Percentiles rank a stretch among this genome's conserved stretches.
These are phyloP conservation scores for Amblyopsis rosae DNA, from an alignment of 2,113 vertebrate species.

Conservation along the genomic window DNA sequence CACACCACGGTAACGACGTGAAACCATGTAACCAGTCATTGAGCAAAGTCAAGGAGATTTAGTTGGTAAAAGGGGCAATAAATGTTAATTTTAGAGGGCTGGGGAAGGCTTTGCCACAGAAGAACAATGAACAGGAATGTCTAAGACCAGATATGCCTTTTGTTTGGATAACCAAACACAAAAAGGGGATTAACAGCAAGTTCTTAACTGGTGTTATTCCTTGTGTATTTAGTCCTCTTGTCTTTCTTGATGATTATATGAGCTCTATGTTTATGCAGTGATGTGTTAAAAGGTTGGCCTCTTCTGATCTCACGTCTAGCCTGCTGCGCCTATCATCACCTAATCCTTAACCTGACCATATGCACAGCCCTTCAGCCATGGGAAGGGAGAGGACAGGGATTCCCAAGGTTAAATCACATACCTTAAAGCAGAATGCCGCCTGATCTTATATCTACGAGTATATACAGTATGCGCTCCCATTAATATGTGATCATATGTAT, in stretches of 20 bases:
- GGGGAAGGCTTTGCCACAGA: background rate
- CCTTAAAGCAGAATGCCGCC: conserved; percentile 21
- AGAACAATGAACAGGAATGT: conserved; percentile 17
- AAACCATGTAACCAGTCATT: conserved; percentile 12
- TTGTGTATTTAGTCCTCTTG: conserved; percentile 39
- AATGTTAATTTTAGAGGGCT: conserved; percentile 14
- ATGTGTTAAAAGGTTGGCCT: conserved; percentile 30
- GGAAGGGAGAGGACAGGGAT: conserved; percentile 47
- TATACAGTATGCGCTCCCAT: background rate
- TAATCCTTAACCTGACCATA: conserved; percentile 11
- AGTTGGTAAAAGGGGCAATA: conserved; percentile 21
- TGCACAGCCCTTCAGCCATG: conserved; percentile 36
- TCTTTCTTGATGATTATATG: conserved; percentile 33
- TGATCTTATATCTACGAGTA: conserved; percentile 12
- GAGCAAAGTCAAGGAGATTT: conserved; percentile 2
- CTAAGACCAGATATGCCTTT: conserved; percentile 24
- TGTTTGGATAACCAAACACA: conserved; percentile 42
- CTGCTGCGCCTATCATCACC: conserved; percentile 33
- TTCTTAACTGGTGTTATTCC: conserved; percentile 23
- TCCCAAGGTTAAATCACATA: conserved; percentile 17
- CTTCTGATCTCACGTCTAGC: conserved; percentile 37
- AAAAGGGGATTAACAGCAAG: conserved; percentile 50
- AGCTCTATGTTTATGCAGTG: conserved; percentile 21
- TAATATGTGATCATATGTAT: background rate
- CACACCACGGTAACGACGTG: background rate